Evolutionary conservation across 92 coral and sea anemone genomes (phyloP).

Genomic region (Actinernus sp.): DNA sequence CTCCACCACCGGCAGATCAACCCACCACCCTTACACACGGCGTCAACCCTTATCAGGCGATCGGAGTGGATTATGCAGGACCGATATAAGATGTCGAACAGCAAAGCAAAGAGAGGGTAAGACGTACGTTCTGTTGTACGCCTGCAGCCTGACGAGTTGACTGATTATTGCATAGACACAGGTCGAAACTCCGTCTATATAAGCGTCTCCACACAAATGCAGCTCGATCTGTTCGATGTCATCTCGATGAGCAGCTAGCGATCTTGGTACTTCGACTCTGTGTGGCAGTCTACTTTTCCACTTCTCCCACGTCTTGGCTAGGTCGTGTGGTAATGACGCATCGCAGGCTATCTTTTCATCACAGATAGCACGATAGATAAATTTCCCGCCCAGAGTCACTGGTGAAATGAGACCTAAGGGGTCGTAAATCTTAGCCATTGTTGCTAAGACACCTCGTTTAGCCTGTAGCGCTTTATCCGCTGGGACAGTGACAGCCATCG

Average conservation of each 20-base stretch:
- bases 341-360: constrained; percentile 57
- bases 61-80: too few relatives aligned
- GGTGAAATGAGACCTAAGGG: constrained; percentile 53
- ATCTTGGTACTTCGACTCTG: constrained; percentile 25
- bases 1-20: background rate
- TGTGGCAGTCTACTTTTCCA: constrained; percentile 47
- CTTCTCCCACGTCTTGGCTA: constrained; percentile 24
- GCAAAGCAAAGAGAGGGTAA: too few relatives aligned
- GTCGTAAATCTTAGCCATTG: constrained; percentile 55
- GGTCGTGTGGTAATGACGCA: constrained; percentile 6
- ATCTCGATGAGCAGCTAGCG: constrained; percentile 29
- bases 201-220: constrained; percentile 36
- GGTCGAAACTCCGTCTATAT: constrained; percentile 23
- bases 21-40: background rate
- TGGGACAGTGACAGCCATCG: constrained; percentile 35
- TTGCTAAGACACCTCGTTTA: constrained; percentile 50
- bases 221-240: constrained; percentile 23
- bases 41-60: too few relatives aligned
- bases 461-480: constrained; percentile 25
- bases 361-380: constrained; percentile 50
- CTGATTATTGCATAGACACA: constrained; percentile 59
- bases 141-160: too few relatives aligned
- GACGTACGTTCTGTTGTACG: too few relatives aligned
- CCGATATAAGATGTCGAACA: too few relatives aligned
- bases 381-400: constrained; percentile 41